phyloP scores from a whole-genome alignment of 2,113 vertebrate genomes.

The Enhydra lutris region DNA sequence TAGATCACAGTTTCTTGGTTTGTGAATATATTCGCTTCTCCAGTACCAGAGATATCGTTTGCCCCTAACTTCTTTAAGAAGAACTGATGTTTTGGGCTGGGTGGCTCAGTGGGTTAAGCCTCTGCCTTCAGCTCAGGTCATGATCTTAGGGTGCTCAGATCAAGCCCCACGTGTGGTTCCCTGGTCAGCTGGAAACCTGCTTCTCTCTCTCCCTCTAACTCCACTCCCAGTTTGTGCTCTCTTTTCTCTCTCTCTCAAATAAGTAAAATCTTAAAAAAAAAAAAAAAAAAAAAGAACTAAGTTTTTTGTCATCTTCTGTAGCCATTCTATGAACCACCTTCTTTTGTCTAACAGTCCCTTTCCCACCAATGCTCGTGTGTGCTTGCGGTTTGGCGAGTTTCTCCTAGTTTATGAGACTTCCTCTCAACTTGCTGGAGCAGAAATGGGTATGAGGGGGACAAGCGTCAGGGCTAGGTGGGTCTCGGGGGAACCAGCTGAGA shows the following conservation, averaged over 20 bases:
- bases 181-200: neutral
- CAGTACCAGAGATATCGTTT: neutral
- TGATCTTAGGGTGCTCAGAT: neutral
- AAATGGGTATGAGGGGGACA: neutral
- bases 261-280: neutral
- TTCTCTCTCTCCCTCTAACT: neutral
- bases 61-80: neutral
- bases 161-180: neutral
- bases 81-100: neutral
- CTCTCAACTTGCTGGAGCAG: neutral
- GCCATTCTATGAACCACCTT: neutral
- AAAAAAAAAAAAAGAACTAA: neutral
- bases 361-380: neutral
- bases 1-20: neutral
- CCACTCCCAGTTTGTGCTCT: no score
- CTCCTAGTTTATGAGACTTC: neutral
- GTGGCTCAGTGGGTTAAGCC: no score
- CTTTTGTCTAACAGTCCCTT: neutral
- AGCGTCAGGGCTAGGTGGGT: neutral
- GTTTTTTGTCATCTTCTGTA: neutral
- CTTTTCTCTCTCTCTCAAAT: no score
- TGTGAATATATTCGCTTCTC: neutral
- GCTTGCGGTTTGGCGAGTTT: neutral
- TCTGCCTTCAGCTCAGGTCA: neutral
- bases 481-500: neutral